phyloP scores from a whole-genome alignment of 2,888 invertebrate species.

The Cephus nigrinus region DNA sequence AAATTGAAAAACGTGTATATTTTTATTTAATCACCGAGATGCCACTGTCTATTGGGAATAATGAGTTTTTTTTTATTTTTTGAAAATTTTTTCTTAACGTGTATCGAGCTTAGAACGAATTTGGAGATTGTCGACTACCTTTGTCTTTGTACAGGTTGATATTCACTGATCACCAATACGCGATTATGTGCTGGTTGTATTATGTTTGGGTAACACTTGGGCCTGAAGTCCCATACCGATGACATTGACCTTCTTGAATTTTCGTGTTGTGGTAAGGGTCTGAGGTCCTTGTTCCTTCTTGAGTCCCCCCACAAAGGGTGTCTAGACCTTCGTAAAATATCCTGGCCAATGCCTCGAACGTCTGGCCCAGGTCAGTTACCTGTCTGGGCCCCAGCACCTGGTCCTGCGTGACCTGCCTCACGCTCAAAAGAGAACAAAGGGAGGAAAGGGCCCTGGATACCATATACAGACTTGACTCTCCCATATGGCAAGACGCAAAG shows the following conservation, averaged over 20 bases:
- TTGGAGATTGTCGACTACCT: background rate
- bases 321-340: background rate
- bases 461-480: background rate
- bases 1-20: background rate
- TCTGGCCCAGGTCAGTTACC: constrained; percentile 28
- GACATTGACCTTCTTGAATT: constrained; percentile 45
- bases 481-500: background rate
- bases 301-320: background rate
- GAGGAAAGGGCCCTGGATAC: background rate
- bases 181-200: background rate
- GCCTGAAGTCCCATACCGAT: constrained; percentile 9
- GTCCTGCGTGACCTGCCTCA: constrained; percentile 34
- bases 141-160: background rate
- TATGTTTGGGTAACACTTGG: background rate
- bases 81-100: background rate
- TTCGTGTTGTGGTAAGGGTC: constrained; percentile 25
- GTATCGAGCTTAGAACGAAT: background rate
- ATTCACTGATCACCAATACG: background rate
- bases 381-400: constrained; percentile 31
- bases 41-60: background rate
- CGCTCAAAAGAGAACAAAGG: background rate
- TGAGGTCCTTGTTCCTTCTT: background rate
- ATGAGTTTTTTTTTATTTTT: too few species aligned
- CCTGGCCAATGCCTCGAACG: constrained; percentile 9
- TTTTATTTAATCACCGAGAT: background rate